A percentile compares a stretch with the other conserved stretches of the same genome.
These are phyloP conservation scores for Scaptomyza montana DNA, from an alignment of 1,140 invertebrate genomes.

Conservation along the genomic window DNA sequence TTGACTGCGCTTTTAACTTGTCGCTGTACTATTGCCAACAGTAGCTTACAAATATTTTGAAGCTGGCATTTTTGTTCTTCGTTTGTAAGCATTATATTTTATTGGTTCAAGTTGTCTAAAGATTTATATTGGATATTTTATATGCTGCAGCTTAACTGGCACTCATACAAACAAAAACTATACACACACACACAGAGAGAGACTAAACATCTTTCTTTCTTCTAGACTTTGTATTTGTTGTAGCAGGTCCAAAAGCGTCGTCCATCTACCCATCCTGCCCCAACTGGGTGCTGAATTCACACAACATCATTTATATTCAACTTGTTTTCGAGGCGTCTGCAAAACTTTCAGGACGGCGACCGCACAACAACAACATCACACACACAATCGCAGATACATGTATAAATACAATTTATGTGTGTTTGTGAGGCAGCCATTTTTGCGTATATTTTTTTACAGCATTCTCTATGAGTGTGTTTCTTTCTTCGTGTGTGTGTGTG, in stretches of 20 bases:
- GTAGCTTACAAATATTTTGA: constrained; percentile 2
- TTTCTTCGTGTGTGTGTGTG: constrained; percentile 24
- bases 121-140: constrained; percentile 74
- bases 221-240: constrained; percentile 24
- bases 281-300: constrained; percentile 52
- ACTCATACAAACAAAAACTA: constrained; percentile 73
- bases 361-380: constrained; percentile 18
- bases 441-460: constrained; percentile 66
- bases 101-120: constrained; percentile 69
- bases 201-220: constrained; percentile 60
- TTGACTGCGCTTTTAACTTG: not conserved
- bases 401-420: constrained; percentile 32
- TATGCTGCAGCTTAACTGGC: constrained; percentile 61
- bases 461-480: not conserved
- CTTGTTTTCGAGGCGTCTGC: constrained; percentile 74
- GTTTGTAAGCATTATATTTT: constrained; percentile 65
- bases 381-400: not conserved
- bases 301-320: constrained; percentile 82
- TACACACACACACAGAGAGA: constrained; percentile 37
- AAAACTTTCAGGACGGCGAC: constrained; percentile 48
- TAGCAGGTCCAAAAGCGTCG: constrained; percentile 31
- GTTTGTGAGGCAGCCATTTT: constrained; percentile 71
- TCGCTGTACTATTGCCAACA: no score
- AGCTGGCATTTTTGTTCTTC: constrained; percentile 17
- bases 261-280: not conserved